Conservation (phyloP, 2,888 invertebrate species). For the Nebria salina region DNA sequence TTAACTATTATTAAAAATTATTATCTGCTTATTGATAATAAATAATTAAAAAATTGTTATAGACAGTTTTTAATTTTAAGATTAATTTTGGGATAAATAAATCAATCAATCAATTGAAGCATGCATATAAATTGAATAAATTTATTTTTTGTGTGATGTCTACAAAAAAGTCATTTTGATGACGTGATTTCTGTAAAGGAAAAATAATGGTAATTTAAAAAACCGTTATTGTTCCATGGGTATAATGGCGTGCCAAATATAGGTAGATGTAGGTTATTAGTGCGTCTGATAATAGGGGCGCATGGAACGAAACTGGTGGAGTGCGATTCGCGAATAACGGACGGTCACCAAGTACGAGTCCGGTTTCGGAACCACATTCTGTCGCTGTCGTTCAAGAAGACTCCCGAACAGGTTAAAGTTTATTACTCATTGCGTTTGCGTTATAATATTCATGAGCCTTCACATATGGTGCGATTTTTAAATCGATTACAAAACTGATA, state of each 20-base stretch:
- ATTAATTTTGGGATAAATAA: no score
- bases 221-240: neutral
- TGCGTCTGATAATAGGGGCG: conserved; percentile 13
- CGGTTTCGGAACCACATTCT: conserved; percentile 42
- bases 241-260: conserved; percentile 5
- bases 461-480: no score
- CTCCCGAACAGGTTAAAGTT: conserved; percentile 38
- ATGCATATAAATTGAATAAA: no score
- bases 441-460: no score
- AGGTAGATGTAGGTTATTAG: conserved; percentile 6
- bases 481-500: no score
- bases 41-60: no score
- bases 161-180: neutral
- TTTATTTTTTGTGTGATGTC: no score
- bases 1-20: no score
- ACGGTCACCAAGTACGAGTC: conserved; percentile 33
- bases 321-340: conserved; percentile 20
- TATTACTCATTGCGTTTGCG: neutral
- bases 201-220: neutral
- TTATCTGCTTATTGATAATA: no score
- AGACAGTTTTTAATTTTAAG: no score
- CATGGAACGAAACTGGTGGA: conserved; percentile 14
- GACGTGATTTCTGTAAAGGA: neutral
- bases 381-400: neutral
- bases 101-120: no score